Evolutionary conservation across 2,888 invertebrate genomes (phyloP).

Genomic region (Chymomyza caudatula): DNA sequence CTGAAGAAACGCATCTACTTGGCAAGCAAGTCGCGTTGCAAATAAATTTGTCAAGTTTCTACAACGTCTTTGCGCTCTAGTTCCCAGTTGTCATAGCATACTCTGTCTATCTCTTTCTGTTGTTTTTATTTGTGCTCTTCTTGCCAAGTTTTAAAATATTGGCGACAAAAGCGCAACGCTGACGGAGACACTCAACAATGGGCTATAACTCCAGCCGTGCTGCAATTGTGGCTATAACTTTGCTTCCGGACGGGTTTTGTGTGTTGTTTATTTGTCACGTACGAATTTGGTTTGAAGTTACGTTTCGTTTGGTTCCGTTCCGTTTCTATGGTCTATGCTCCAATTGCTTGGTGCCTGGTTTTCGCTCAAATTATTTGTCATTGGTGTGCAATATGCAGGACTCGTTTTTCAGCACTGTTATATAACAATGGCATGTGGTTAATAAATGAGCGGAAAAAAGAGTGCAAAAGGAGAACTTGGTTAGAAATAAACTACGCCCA

Average conservation of each 20-base stretch:
- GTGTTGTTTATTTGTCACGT: constrained; percentile 64
- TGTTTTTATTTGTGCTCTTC: not conserved
- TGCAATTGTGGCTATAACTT: not conserved
- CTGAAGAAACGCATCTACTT: constrained; percentile 7
- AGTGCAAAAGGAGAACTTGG: too few relatives aligned
- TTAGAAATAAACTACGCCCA: too few relatives aligned
- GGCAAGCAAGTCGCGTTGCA: constrained; percentile 61
- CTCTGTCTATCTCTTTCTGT: too few relatives aligned
- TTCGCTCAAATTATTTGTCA: constrained; percentile 47
- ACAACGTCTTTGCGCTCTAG: constrained; percentile 21
- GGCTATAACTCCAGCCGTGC: not conserved
- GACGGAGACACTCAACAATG: not conserved
- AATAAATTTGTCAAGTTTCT: constrained; percentile 70
- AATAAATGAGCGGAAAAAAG: too few relatives aligned
- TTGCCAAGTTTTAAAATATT: not conserved
- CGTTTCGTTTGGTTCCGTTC: constrained; percentile 55
- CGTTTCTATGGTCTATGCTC: constrained; percentile 2
- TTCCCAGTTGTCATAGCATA: constrained; percentile 58
- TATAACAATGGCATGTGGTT: too few relatives aligned
- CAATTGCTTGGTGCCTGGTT: constrained; percentile 17
- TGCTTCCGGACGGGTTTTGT: not conserved
- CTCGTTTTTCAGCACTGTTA: too few relatives aligned
- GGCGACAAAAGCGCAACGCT: not conserved
- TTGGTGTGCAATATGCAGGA: constrained; percentile 23
- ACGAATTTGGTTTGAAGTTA: constrained; percentile 52